Percentiles rank a stretch among this genome's conserved stretches.
phyloP scores from a whole-genome alignment of 2,797 vertebrate species.

The Gobio occitaniae region DNA sequence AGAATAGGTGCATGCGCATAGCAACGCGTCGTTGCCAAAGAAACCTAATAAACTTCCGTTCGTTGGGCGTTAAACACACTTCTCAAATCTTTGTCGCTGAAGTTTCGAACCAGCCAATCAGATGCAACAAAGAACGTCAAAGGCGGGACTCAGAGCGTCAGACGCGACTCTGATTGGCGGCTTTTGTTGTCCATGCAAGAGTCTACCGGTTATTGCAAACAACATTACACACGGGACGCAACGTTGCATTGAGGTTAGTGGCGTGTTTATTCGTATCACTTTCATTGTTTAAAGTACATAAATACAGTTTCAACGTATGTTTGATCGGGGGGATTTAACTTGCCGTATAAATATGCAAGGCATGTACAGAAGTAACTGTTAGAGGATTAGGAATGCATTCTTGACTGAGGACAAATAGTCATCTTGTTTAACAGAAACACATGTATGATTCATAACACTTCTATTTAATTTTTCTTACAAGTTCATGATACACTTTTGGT shows the following conservation, averaged over 20 bases:
- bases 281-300: not conserved
- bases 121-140: not conserved
- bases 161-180: constrained; percentile 32
- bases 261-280: not conserved
- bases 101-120: constrained; percentile 41
- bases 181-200: constrained; percentile 19
- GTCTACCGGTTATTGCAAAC: constrained; percentile 17
- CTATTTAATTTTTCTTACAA: not conserved
- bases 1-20: not conserved
- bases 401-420: not conserved
- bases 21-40: constrained; percentile 26
- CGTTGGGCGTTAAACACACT: constrained; percentile 22
- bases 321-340: not conserved
- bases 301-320: not conserved
- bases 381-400: not conserved
- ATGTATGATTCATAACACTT: not conserved
- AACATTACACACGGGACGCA: not conserved
- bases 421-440: not conserved
- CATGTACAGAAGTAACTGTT: not conserved
- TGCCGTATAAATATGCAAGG: not conserved
- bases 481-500: not conserved
- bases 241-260: constrained; percentile 32
- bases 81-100: not conserved
- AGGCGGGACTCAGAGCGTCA: constrained; percentile 21
- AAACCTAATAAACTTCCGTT: not conserved